Base-by-base conservation (phyloP, 2,113 vertebrate genomes). In the Trinectes maculatus region DNA sequence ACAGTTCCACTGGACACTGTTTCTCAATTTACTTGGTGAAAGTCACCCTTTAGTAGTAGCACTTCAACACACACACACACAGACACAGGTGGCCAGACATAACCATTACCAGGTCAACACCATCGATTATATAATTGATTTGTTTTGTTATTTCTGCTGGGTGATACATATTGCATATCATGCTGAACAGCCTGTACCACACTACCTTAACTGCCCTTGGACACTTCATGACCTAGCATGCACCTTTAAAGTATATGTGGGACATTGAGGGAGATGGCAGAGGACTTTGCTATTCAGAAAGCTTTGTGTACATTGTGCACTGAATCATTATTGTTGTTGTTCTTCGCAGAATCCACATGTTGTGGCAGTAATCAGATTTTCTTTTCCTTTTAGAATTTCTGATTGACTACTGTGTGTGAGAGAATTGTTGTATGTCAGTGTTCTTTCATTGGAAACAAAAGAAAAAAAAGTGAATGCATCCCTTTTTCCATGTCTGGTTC, bases 191-290 rank as follows among this genome's bases (percentile, higher is more conserved):
- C 53, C 33, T 62, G 53, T 54, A 42, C 52, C 56, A 2, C 66
- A 75, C 82, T 61, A n/a, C n/a, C n/a, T n/a, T n/a, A n/a, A n/a
- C n/a, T n/a, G n/a, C 43, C 65, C 69, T 67, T 13, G 73, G 71
- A 36, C 69, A 54, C 60, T 77, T 75, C 48, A 11, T 59, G 48
- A 77, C 81, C 75, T 69, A 72, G 34, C 29, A 54, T 74, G 42
- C 60, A 74, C 63, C 33, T 51, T 44, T 16, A 55, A 58, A 34
- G 33, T 54, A 25, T 48, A 18, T 55, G 53, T 21, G 37, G 47
- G 18, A 31, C 28, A 19, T 16, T 15, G 36, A 49, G 19, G 28
- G 54, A 39, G 39, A 31, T 33, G 57, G 53, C 29, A 19, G 19
- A 31, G 37, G 11, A 40, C 19, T 2, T 8, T 5, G 22, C 21